Conservation (phyloP, 2,797 vertebrate species). For the Sphaeramia orbicularis region DNA sequence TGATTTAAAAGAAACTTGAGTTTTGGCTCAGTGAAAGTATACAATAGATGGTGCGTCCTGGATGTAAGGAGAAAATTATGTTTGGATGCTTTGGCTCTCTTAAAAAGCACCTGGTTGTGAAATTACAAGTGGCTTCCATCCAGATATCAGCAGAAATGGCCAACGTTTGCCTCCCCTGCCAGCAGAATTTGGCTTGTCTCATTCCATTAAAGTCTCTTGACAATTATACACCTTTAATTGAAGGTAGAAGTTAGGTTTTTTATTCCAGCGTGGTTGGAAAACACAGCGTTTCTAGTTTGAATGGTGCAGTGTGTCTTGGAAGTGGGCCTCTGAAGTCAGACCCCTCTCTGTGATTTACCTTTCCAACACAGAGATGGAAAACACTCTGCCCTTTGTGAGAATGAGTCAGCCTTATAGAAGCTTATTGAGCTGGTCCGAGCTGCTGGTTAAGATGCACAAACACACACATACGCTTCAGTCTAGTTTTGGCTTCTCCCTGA, state of each 20-base stretch:
- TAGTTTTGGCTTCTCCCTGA: constrained; percentile 28
- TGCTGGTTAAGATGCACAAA: constrained; percentile 46
- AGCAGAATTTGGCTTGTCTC: constrained; percentile 4
- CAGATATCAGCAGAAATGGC: not conserved
- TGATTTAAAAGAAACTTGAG: too few relatives aligned
- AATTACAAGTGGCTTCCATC: not conserved
- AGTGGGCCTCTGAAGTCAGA: constrained; percentile 61
- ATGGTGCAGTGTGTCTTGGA: constrained; percentile 50
- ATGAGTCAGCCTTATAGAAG: constrained; percentile 59
- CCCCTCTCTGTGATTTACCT: constrained; percentile 63
- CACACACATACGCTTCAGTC: constrained; percentile 25
- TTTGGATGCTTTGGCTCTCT: not conserved
- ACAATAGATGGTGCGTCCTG: too few relatives aligned
- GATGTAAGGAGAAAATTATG: not conserved
- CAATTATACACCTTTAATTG: constrained; percentile 14
- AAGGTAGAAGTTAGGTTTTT: not conserved
- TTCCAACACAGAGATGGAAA: constrained; percentile 54
- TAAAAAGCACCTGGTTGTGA: constrained; percentile 3
- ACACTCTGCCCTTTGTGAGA: constrained; percentile 75
- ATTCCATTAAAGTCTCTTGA: not conserved
- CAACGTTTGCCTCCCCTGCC: constrained; percentile 8
- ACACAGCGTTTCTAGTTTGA: constrained; percentile 33
- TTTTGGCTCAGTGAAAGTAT: too few relatives aligned
- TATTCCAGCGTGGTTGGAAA: constrained; percentile 15
- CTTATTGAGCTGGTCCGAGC: constrained; percentile 58